Evolutionary conservation across 1,140 invertebrate genomes (phyloP), one percentile per base, ranked within the genome.

Genomic region (Drosophila equinoxialis): DNA sequence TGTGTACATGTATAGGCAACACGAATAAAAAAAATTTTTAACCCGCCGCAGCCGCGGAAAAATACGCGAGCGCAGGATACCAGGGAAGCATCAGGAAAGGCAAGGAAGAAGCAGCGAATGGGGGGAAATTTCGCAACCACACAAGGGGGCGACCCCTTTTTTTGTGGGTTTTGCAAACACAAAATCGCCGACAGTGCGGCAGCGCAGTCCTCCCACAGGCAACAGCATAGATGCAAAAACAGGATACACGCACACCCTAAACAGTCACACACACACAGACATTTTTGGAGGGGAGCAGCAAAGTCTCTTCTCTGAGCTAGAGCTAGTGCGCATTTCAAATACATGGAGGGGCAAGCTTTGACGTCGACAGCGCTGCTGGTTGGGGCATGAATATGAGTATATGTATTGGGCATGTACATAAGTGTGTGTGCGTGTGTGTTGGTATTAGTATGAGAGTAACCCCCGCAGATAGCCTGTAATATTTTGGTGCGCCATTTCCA

Each of bases 311-410:
- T 79, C 78, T 90, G 85, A 89, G 84, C 84, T 87, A 89, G 76
- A 81, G 84, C 84, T 90, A 90, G 87, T 90, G 87, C 87, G 87
- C 87, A 90, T 90, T 90, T 90, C 87, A 90, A 90, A 90, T 90
- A 74, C 55, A 78, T 79, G 80, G 71, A 90, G 84, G 83, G 83
- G 83, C 83, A 82, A 60, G 37, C 23, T 6, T 54, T 30, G 63
- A 11, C 76, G 54, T 35, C 55, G 79, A 51, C 84, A 68, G 65
- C 77, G 83, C 71, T 57, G 76, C 55, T 26, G 17, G 79, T 77
- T 82, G 81, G 79, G 79, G 81, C 81, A 84, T 11, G 45, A 4
- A 23, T 51, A 48, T 48, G 30, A 30, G 14, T 48, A 20, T 8
- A 48, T 23, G 45, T 51, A 23, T 51, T 14, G n/a, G 10, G 17